A percentile compares a stretch with the other conserved stretches of the same genome.
phyloP scores from a whole-genome alignment of 2,888 invertebrate species.

The Dyspetes luteomarginatus region DNA sequence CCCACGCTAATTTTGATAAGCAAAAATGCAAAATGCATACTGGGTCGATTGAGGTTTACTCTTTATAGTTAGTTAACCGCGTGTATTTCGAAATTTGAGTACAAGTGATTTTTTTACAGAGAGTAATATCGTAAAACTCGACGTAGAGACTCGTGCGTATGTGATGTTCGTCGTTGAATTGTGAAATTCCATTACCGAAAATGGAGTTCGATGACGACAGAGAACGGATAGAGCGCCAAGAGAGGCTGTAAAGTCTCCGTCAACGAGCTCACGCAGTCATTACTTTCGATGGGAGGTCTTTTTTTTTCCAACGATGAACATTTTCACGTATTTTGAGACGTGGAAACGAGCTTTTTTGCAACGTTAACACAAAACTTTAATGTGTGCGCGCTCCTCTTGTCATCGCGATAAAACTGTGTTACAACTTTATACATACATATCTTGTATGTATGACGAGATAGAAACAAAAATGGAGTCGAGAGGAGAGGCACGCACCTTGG shows the following conservation, averaged over 20 bases:
- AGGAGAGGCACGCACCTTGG: slow-evolving; percentile 64
- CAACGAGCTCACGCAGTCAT: neutral
- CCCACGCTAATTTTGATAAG: too few relatives aligned
- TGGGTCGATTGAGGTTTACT: too few relatives aligned
- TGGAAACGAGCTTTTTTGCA: neutral
- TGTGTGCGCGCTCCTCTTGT: neutral
- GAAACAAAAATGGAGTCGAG: slow-evolving; percentile 53
- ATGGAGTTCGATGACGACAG: slow-evolving; percentile 11
- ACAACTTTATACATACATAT: neutral
- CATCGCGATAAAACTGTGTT: neutral
- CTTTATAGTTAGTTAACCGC: too few relatives aligned
- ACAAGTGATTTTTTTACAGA: too few relatives aligned
- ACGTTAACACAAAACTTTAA: neutral
- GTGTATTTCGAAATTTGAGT: too few relatives aligned
- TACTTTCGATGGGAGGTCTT: neutral
- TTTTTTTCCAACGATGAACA: neutral
- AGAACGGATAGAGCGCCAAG: slow-evolving; percentile 11
- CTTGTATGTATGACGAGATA: slow-evolving; percentile 39
- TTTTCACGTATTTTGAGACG: neutral
- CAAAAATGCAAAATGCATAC: too few relatives aligned
- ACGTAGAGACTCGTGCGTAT: neutral
- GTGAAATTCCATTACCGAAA: slow-evolving; percentile 49
- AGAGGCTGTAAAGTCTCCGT: slow-evolving; percentile 3
- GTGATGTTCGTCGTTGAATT: neutral
- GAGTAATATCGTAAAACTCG: too few relatives aligned